Evolutionary conservation across 2,113 vertebrate species (phyloP).

Genomic region (Charadrius vociferus): DNA sequence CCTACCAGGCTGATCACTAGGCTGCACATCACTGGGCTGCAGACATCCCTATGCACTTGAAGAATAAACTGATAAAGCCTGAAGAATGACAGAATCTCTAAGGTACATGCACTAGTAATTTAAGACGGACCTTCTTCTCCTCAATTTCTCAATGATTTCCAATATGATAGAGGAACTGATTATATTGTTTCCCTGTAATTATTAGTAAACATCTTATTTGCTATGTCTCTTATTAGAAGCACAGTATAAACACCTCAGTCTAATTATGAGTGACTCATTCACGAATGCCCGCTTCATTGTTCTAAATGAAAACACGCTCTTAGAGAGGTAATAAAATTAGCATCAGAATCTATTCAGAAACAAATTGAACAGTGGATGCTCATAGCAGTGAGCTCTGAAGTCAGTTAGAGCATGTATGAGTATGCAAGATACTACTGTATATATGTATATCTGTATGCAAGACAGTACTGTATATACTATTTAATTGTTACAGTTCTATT

Average conservation of each 20-base stretch:
- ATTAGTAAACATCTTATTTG: neutral
- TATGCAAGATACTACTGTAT: neutral
- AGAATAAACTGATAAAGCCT: neutral
- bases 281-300: neutral
- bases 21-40: neutral
- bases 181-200: neutral
- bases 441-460: no score
- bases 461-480: no score
- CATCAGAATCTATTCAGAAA: neutral
- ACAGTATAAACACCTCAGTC: neutral
- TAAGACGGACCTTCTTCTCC: neutral
- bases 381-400: neutral
- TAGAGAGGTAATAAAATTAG: neutral
- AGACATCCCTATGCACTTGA: neutral
- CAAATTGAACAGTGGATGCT: neutral
- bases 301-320: neutral
- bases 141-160: neutral
- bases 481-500: neutral
- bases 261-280: conserved; percentile 1
- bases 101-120: neutral
- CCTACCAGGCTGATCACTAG: neutral
- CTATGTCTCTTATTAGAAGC: neutral
- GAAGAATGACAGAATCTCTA: neutral
- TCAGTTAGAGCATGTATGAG: neutral
- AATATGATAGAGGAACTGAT: neutral